A percentile compares a stretch with the other conserved stretches of the same genome.
Conservation (phyloP, 2,888 invertebrate species). For the Scaptomyza parva region DNA sequence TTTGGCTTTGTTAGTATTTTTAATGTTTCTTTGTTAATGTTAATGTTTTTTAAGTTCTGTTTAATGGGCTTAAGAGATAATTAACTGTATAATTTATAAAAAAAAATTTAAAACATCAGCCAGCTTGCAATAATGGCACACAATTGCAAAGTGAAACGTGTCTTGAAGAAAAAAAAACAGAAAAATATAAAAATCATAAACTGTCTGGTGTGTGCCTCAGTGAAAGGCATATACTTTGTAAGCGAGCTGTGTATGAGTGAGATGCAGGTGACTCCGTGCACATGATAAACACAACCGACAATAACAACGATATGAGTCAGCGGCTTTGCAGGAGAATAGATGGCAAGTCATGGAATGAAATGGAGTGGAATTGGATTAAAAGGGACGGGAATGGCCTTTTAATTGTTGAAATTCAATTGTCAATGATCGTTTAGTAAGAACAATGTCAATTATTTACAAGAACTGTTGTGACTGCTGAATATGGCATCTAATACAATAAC, state of each 20-base stretch:
- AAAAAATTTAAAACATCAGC: slow-evolving; percentile 9
- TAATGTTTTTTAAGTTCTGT: too few relatives aligned
- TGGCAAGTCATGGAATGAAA: slow-evolving; percentile 6
- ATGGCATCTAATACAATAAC: slow-evolving; percentile 3
- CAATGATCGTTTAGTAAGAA: slow-evolving; percentile 60
- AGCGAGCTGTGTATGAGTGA: background rate
- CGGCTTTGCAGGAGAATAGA: slow-evolving; percentile 38
- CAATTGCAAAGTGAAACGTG: slow-evolving; percentile 57
- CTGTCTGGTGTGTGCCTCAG: slow-evolving; percentile 16
- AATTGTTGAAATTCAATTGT: slow-evolving; percentile 50
- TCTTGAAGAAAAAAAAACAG: slow-evolving; percentile 45
- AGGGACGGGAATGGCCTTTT: background rate
- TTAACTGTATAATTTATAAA: too few relatives aligned
- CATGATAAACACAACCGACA: slow-evolving; percentile 46
- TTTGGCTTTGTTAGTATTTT: too few relatives aligned
- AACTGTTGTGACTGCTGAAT: slow-evolving; percentile 26
- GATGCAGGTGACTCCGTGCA: slow-evolving; percentile 10
- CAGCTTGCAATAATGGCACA: slow-evolving; percentile 37
- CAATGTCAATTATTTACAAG: slow-evolving; percentile 58
- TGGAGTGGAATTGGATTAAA: background rate
- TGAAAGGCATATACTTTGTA: background rate
- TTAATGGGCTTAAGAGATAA: too few relatives aligned
- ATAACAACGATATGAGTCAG: slow-evolving; percentile 20
- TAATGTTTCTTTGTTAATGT: too few relatives aligned
- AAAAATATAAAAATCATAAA: slow-evolving; percentile 46